Conservation (phyloP, 1,140 invertebrate genomes). For the Stegodyphus dumicola region DNA sequence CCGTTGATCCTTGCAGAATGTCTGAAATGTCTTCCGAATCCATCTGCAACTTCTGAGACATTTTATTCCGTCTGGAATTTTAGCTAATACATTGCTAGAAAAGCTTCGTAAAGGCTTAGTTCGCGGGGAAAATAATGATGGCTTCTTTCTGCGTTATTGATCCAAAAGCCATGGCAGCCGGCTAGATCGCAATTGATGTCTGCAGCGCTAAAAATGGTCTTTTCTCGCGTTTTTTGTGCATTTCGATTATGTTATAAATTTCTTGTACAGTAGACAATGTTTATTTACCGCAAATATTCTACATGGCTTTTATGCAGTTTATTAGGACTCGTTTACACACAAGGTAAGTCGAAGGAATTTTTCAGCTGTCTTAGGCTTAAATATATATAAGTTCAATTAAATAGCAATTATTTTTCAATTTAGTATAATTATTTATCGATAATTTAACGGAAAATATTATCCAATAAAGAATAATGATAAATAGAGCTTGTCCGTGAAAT, state of each 20-base stretch:
- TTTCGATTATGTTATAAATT: conserved; percentile 25
- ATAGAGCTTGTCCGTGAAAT: not conserved
- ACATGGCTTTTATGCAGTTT: conserved; percentile 36
- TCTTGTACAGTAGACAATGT: conserved; percentile 34
- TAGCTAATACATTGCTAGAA: not conserved
- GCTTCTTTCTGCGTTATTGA: conserved; percentile 52
- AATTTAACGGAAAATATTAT: not conserved
- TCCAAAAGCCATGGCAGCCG: conserved; percentile 58
- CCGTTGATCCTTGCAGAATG: not conserved
- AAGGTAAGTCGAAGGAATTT: conserved; percentile 30
- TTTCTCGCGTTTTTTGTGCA: conserved; percentile 13
- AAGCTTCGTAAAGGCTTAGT: not conserved
- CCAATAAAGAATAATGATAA: not conserved
- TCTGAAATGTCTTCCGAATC: not conserved
- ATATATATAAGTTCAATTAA: not conserved
- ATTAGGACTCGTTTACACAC: conserved; percentile 7
- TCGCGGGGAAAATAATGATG: conserved; percentile 10
- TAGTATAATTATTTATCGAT: not conserved
- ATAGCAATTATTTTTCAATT: not conserved
- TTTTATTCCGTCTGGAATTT: not conserved
- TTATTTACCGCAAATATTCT: not conserved
- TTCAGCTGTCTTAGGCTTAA: conserved; percentile 38
- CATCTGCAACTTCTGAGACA: not conserved
- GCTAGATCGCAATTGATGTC: conserved; percentile 10
- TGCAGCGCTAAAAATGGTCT: conserved; percentile 7